phyloP scores from a whole-genome alignment of 2,113 vertebrate genomes.

The Malurus elegans region DNA sequence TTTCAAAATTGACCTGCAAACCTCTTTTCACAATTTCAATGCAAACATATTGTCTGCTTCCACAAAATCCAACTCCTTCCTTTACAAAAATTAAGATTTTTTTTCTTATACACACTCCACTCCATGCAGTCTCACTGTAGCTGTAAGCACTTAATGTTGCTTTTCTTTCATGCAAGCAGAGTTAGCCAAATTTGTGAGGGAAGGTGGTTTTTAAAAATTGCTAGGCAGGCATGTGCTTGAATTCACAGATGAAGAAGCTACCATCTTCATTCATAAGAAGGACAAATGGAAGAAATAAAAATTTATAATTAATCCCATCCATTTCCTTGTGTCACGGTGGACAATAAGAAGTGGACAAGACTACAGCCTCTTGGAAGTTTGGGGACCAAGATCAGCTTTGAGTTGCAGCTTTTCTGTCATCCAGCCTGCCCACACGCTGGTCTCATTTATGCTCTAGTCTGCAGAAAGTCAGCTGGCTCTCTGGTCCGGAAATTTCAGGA shows the following conservation, averaged over 20 bases:
- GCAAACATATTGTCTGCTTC: neutral
- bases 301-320: neutral
- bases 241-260: neutral
- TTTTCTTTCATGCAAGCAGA: neutral
- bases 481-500: neutral
- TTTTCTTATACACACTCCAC: neutral
- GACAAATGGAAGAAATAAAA: neutral
- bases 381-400: neutral
- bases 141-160: neutral
- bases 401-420: neutral
- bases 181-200: neutral
- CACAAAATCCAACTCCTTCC: neutral
- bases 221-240: neutral
- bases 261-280: neutral
- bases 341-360: neutral
- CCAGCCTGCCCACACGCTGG: neutral
- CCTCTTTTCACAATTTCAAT: neutral
- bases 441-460: neutral
- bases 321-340: neutral
- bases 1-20: neutral
- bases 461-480: neutral
- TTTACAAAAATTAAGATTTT: neutral
- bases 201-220: neutral
- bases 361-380: neutral
- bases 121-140: neutral